Base-by-base conservation (phyloP, 2,113 vertebrate genomes). In the Plotosus lineatus region DNA sequence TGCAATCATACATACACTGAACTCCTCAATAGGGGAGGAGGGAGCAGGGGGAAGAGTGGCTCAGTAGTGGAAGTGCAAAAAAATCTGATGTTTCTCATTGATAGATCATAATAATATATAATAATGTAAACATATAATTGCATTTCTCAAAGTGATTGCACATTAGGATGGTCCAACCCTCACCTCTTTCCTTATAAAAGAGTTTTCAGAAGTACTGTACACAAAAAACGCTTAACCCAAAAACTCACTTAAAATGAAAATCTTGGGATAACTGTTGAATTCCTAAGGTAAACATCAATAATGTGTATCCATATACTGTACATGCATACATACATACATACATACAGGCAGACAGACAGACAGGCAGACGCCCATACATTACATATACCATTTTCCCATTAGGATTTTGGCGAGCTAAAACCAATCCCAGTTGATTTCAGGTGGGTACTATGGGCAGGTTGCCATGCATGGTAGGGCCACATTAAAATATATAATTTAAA, bases 101-200 rank as follows among this genome's bases (percentile, higher is more conserved):
- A 73, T 69, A 72, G 72, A 44, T 11, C 60, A n/a, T n/a, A n/a
- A n/a, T n/a, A n/a, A n/a, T n/a, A n/a, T n/a, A n/a, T 69, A 38
- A 31, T 33, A 3, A 65, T 75, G 72, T 87, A 71, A 75, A 83
- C 68, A 56, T 72, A n/a, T 3, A 66, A 75, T 73, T 60, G 9
- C 58, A 56, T 3, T 69, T 21, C 0, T 63, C 36, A 3, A 33
- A 36, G 6, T 19, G 19, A 36, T 63, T 19, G 1, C 21, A 63
- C 5, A 58, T 26, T 26, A 14, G 26, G 11, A 60, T 15, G 28
- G 26, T 38, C 33, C 19, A 38, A 21, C 38, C 6, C 15, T 6
- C 28, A 61, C 9, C 58, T 17, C 7, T 33, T 61, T 61, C 6
- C 1, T 61, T 33, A 19, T 19, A 19, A 33, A 33, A 6, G 28